Base-by-base conservation (phyloP, 2,797 vertebrate species). In the Pelobates cultripes region DNA sequence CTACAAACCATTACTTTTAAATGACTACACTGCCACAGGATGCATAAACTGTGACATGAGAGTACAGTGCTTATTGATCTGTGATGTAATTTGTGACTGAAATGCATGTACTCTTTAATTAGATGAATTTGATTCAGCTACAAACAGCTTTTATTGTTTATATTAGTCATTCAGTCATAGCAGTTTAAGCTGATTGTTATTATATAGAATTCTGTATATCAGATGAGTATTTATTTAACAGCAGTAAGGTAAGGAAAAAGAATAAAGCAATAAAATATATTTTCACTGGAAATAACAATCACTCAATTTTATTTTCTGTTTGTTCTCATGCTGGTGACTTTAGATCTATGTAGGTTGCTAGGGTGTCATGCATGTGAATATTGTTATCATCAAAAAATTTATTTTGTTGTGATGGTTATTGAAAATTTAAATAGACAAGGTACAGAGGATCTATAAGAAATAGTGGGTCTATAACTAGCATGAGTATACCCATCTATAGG, bases 271-370 rank as follows among this genome's bases (percentile, higher is more conserved):
- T 69, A 61, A 68, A 42, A 70, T 8, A 41, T 68, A 41, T 81
- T 40, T 80, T 66, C 47, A 70, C 44, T 70, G 51, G 73, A 76
- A 77, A 44, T 64, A 81, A 43, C 73, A 57, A 76, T 70, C 55
- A 60, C n/a, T 80, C 73, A 81, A n/a, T 61, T 81, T 63, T 61
- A 70, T 76, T 28, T 71, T 44, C 66, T 12, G 72, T 80, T 75
- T 69, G 53, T 55, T 69, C 68, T 75, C 10, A 14, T 69, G 74
- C n/a, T 70, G 61, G n/a, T 45, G 10, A 61, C 45, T 17, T 66
- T 75, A 15, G 8, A 43, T 15, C 71, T 57, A 53, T 73, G 15
- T 43, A 14, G n/a, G 69, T 66, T 63, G 41, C 44, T 14, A 28
- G 28, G 28, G n/a, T 57, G 51, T 10, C 4, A 15, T 15, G 40